Base-by-base conservation (phyloP, 2,888 invertebrate genomes). In the Oasisia sp. region DNA sequence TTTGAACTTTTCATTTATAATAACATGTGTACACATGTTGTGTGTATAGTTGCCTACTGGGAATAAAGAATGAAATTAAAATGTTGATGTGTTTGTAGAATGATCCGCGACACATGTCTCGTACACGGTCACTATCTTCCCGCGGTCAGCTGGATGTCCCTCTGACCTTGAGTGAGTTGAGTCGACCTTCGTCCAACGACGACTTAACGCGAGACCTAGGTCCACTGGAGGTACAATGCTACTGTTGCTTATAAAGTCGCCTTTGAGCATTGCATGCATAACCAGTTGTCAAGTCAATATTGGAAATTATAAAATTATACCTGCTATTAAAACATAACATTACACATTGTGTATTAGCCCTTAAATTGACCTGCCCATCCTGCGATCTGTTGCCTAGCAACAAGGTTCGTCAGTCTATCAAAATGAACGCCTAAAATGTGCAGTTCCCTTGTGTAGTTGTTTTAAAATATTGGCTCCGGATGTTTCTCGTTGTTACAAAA, bases 161-260 rank as follows among this genome's bases (percentile, higher is more conserved):
- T 27, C 74, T 74, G 4, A 27, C 74, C 5, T 27, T 74, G 19
- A 74, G 27, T 32, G 94, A 95, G 8, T 93, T 95, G 44, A 94
- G 94, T 50, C 94, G 95, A 91, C 94, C 95, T 8, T 95, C 95
- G 14, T 96, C 96, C 32, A 95, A 95, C 93, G 95, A 96, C 92
- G 96, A 96, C 92, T 94, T 96, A 2, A 94, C 95, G 1, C 94
- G 94, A 92, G 95, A 99, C 96, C 97, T 99, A 92, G 99, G 99
- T 91, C 98, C 99, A 0, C 96, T 99, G 91, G 99, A 99, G 0
- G 96, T 96, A 94, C 74, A 27, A 5, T 27, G 14, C 74, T 27
- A 27, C 27, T 19, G 27, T 74, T 74, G 19, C 27, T 19, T 74
- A 19, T 27, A 14, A n/a, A 4, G 27, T 74, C 3, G 38, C 38